A percentile compares a stretch with the other conserved stretches of the same genome.
Conservation (phyloP, 2,888 invertebrate species). For the Poecilus cupreus region DNA sequence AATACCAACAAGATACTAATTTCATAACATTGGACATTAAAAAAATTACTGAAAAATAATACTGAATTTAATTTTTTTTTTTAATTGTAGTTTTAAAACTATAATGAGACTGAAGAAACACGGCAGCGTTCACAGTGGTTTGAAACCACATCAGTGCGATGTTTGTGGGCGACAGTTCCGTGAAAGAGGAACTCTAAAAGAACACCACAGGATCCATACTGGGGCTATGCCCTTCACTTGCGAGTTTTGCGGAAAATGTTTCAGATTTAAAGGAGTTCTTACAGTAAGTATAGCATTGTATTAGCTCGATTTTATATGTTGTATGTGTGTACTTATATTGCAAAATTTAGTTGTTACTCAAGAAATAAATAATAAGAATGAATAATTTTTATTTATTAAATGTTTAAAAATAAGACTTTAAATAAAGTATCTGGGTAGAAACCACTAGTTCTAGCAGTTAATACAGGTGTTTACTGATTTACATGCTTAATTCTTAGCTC, state of each 20-base stretch:
- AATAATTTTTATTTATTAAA: too few relatives aligned
- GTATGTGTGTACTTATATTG: too few relatives aligned
- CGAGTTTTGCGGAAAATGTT: slow-evolving; percentile 84
- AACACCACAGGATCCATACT: slow-evolving; percentile 85
- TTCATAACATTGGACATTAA: too few relatives aligned
- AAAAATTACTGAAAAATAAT: too few relatives aligned
- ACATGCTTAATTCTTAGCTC: too few relatives aligned
- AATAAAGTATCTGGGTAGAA: too few relatives aligned
- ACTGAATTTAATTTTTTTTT: slow-evolving; percentile 21
- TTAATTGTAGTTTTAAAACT: slow-evolving; percentile 76
- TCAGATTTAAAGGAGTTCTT: slow-evolving; percentile 84
- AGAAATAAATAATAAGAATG: too few relatives aligned
- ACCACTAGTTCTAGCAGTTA: too few relatives aligned
- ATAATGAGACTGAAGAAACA: slow-evolving; percentile 76
- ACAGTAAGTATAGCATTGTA: slow-evolving; percentile 73
- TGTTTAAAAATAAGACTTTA: too few relatives aligned
- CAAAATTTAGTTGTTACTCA: too few relatives aligned
- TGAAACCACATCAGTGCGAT: slow-evolving; percentile 78
- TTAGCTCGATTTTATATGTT: background rate
- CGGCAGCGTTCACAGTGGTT: slow-evolving; percentile 76
- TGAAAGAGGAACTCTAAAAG: slow-evolving; percentile 82
- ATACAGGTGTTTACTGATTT: too few relatives aligned
- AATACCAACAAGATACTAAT: too few relatives aligned
- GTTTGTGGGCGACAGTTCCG: slow-evolving; percentile 79
- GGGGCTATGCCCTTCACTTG: slow-evolving; percentile 87